These are phyloP conservation scores for Chiloscyllium punctatum DNA, from an alignment of 2,797 vertebrate species.

Conservation along the genomic window DNA sequence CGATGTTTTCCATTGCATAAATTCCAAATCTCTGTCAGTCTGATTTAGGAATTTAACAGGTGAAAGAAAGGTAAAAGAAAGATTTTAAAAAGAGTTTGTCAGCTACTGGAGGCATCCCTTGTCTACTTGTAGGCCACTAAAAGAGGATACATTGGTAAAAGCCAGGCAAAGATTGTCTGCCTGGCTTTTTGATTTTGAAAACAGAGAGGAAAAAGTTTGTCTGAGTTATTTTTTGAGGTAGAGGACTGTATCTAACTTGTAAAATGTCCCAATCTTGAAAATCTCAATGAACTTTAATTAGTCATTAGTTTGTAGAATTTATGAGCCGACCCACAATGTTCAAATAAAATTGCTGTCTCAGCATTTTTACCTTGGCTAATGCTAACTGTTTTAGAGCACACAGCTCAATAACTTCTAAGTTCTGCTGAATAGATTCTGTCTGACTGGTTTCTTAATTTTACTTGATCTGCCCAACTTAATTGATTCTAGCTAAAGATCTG, in stretches of 20 bases:
- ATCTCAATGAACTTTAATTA: not conserved
- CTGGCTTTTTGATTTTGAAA: not conserved
- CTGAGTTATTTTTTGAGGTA: not conserved
- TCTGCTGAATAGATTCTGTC: not conserved
- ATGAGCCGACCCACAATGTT: not conserved
- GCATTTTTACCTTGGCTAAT: not conserved
- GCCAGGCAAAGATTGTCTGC: not conserved
- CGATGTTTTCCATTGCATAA: not conserved
- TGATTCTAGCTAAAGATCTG: constrained; percentile 3
- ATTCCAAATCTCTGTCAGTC: not conserved
- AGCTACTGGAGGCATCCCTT: not conserved
- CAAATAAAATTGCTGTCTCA: not conserved
- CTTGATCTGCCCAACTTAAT: not conserved
- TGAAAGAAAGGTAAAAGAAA: not conserved
- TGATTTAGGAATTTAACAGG: not conserved
- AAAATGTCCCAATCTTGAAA: not conserved
- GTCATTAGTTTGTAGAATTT: not conserved
- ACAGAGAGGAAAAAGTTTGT: not conserved
- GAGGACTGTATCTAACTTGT: not conserved
- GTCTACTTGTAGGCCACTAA: not conserved
- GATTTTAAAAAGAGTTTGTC: not conserved
- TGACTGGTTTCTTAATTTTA: constrained; percentile 29
- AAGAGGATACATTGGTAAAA: not conserved
- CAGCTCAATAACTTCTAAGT: not conserved
- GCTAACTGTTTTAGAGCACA: not conserved